These are phyloP conservation scores for Phymatocera aterrima DNA, from an alignment of 2,888 invertebrate species.

Conservation along the genomic window DNA sequence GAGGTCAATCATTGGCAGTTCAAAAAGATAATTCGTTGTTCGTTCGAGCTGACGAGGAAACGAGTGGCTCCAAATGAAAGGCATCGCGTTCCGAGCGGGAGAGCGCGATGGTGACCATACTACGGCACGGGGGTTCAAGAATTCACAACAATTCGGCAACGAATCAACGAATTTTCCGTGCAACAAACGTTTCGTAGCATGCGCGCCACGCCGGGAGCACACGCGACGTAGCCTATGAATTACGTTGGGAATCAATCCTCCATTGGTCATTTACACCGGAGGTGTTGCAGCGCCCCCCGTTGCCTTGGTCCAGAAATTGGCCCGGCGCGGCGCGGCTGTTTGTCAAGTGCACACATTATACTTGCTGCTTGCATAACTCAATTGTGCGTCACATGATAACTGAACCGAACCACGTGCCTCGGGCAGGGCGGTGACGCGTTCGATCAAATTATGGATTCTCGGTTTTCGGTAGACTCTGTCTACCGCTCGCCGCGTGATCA, in stretches of 20 bases:
- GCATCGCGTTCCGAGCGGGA: background rate
- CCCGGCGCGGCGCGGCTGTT: conserved; percentile 22
- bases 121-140: conserved; percentile 8
- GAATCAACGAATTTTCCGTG: background rate
- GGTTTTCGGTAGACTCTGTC: too few species aligned
- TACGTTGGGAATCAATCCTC: conserved; percentile 7
- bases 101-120: background rate
- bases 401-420: conserved; percentile 20
- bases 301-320: conserved; percentile 24
- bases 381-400: conserved; percentile 36
- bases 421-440: background rate
- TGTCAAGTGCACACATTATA: conserved; percentile 35
- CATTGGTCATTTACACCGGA: conserved; percentile 16
- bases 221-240: background rate
- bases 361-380: conserved; percentile 41
- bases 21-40: background rate
- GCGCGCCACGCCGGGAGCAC: background rate
- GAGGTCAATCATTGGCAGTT: background rate
- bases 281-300: conserved; percentile 18
- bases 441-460: conserved; percentile 29
- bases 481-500: background rate
- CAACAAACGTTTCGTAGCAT: background rate
- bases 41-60: background rate
- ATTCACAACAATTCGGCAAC: conserved; percentile 10
- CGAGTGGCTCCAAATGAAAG: background rate